Evolutionary conservation across 2,888 invertebrate genomes (phyloP).

Genomic region (Reticulitermes lucifugus): DNA sequence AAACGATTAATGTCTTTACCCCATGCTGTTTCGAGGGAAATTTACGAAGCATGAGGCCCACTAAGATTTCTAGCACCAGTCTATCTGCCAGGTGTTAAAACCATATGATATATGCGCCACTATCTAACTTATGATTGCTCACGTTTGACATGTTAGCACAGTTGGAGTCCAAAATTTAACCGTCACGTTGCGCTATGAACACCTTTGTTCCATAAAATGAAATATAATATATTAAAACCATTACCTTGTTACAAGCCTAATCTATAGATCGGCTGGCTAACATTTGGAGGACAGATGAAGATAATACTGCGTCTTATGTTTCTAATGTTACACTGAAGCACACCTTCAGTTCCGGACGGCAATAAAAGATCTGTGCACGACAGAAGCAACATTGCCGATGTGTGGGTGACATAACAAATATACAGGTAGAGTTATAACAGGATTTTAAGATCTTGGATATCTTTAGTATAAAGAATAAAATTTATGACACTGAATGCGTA

Average conservation of each 20-base stretch:
- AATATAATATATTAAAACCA: neutral
- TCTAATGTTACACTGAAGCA: slow-evolving; percentile 19
- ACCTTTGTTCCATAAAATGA: neutral
- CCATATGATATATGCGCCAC: slow-evolving; percentile 2
- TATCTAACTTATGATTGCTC: slow-evolving; percentile 1
- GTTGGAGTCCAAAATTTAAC: slow-evolving; percentile 22
- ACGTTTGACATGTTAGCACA: slow-evolving; percentile 29
- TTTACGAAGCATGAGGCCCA: neutral
- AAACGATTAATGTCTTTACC: slow-evolving; percentile 8
- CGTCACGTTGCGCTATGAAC: neutral
- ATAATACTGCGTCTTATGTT: neutral
- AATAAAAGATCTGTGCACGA: slow-evolving; percentile 2
- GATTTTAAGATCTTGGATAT: neutral
- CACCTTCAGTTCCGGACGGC: neutral
- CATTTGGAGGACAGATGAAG: slow-evolving; percentile 26
- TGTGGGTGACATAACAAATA: neutral
- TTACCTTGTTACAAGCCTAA: neutral
- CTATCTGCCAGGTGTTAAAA: slow-evolving; percentile 24
- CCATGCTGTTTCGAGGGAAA: neutral
- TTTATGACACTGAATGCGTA: neutral
- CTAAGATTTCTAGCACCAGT: neutral
- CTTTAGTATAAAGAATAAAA: neutral
- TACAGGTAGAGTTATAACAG: neutral
- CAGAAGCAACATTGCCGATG: slow-evolving; percentile 32
- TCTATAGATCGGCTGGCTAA: neutral